Evolutionary conservation across 2,888 invertebrate genomes (phyloP).

Genomic region (Meiosimyza decipiens): DNA sequence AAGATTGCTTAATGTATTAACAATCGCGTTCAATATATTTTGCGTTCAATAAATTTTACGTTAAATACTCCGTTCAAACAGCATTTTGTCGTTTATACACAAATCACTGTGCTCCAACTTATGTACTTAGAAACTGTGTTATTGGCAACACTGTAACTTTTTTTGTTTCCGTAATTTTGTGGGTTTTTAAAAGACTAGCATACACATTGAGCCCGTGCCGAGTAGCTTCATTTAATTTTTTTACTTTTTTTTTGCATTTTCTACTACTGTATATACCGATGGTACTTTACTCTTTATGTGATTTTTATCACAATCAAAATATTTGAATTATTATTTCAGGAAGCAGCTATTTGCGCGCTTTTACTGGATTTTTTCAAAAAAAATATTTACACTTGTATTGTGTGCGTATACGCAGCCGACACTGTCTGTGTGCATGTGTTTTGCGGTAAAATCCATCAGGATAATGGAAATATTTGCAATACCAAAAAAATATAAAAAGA

Average conservation of each 20-base stretch:
- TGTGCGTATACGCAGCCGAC: constrained; percentile 14
- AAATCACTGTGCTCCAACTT: not conserved
- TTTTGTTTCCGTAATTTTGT: no score
- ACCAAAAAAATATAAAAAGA: not conserved
- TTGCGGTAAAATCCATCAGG: constrained; percentile 20
- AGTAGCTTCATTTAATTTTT: no score
- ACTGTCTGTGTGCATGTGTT: not conserved
- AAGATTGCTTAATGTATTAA: no score
- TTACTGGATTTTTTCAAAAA: constrained; percentile 43
- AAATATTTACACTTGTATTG: constrained; percentile 58
- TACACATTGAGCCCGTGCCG: no score
- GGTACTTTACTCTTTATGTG: constrained; percentile 44
- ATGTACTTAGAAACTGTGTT: not conserved
- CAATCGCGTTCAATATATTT: no score
- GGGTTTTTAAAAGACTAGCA: no score
- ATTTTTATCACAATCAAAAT: constrained; percentile 62
- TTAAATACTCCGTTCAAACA: no score
- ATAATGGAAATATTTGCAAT: constrained; percentile 24
- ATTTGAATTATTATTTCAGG: constrained; percentile 65
- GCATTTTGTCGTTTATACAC: no score
- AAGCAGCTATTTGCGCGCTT: constrained; percentile 64
- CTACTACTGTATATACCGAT: no score
- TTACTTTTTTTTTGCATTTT: no score
- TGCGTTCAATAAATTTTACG: no score
- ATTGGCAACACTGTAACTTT: no score